phyloP scores from a whole-genome alignment of 2,797 vertebrate species.

The Columba guinea region DNA sequence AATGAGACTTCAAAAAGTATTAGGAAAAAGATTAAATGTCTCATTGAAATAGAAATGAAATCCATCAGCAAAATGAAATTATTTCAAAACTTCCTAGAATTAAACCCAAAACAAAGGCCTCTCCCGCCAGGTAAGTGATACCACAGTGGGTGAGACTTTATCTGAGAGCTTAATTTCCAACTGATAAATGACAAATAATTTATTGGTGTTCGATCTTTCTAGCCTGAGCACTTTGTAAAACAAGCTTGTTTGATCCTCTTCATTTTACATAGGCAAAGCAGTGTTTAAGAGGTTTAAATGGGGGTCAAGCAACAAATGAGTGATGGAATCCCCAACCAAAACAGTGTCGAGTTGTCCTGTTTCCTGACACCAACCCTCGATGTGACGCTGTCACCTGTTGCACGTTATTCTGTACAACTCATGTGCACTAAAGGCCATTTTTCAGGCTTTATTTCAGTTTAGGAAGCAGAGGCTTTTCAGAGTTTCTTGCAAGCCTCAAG shows the following conservation, averaged over 20 bases:
- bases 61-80: neutral
- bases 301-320: neutral
- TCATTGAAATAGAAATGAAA: neutral
- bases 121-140: neutral
- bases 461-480: neutral
- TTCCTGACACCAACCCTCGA: neutral
- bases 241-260: neutral
- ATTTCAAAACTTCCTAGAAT: neutral
- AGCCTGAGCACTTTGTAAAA: neutral
- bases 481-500: neutral
- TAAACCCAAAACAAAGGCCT: neutral
- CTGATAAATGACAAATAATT: neutral
- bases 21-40: neutral
- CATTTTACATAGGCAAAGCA: slow-evolving; percentile 9
- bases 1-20: slow-evolving; percentile 6
- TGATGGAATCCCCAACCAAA: neutral
- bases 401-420: neutral
- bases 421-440: neutral
- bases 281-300: slow-evolving; percentile 29
- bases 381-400: neutral
- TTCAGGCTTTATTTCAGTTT: neutral
- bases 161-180: neutral
- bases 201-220: neutral
- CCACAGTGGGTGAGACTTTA: neutral
- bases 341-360: neutral